These are phyloP conservation scores for Chrysochloris asiatica DNA, from an alignment of 2,113 vertebrate species.

Conservation along the genomic window DNA sequence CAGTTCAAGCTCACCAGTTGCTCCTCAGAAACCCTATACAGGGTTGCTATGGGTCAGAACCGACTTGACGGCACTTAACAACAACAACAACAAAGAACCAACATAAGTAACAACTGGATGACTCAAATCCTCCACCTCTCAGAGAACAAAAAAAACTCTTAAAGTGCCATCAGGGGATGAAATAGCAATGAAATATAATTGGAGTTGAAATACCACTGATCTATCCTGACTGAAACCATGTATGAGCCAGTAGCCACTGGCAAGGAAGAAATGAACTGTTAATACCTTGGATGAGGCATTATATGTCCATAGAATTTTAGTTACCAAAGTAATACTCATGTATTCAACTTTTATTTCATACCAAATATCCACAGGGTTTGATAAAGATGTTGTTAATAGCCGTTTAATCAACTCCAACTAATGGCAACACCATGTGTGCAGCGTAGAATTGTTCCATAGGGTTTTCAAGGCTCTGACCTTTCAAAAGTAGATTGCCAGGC, in stretches of 20 bases:
- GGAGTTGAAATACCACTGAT: background rate
- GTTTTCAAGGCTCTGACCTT: background rate
- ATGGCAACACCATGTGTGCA: background rate
- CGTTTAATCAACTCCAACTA: background rate
- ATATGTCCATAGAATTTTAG: background rate
- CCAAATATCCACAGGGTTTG: background rate
- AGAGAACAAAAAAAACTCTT: background rate
- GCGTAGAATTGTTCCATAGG: background rate
- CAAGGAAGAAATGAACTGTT: background rate
- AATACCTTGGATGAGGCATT: background rate
- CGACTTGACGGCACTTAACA: too few relatives aligned
- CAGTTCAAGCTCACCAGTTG: too few relatives aligned
- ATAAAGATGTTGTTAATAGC: background rate
- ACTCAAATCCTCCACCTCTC: conserved; percentile 25
- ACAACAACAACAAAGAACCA: too few relatives aligned
- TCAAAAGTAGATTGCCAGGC: too few relatives aligned
- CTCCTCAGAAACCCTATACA: too few relatives aligned
- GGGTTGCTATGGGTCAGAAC: too few relatives aligned
- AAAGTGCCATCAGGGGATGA: background rate
- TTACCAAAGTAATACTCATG: background rate
- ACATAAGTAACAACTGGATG: background rate
- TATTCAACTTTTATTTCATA: conserved; percentile 15
- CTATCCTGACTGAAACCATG: conserved; percentile 14
- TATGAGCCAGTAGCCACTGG: background rate
- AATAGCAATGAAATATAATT: too few relatives aligned